Percentiles rank a stretch among this genome's conserved stretches.
Evolutionary conservation across 2,113 vertebrate species (phyloP).

Genomic region (Nicator chloris): DNA sequence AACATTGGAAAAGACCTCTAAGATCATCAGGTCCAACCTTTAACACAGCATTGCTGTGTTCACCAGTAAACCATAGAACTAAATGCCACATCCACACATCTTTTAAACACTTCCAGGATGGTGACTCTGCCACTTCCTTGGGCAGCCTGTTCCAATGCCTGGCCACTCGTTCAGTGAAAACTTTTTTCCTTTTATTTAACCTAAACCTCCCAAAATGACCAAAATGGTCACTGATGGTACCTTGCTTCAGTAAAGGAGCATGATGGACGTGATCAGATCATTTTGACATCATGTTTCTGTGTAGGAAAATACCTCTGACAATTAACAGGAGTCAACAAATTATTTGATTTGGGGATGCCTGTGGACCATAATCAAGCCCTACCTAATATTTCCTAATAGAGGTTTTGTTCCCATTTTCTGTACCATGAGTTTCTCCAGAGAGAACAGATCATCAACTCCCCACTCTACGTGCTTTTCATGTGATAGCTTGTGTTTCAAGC

Average conservation of each 20-base stretch:
- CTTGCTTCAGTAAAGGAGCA: neutral
- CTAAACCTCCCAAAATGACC: neutral
- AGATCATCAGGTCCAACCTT: neutral
- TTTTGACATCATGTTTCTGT: slow-evolving; percentile 10
- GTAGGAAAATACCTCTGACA: neutral
- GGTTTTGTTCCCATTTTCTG: neutral
- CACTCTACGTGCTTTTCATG: neutral
- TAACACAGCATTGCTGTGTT: neutral
- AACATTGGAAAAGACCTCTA: neutral
- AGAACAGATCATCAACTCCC: neutral
- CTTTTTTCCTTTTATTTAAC: neutral
- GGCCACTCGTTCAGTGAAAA: neutral
- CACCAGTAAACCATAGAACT: neutral
- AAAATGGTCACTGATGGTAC: neutral
- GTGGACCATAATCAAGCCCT: neutral
- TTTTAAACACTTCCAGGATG: neutral
- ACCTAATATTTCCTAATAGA: neutral
- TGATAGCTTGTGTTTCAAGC: neutral
- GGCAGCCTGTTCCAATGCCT: neutral
- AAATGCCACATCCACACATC: neutral
- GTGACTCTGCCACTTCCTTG: neutral
- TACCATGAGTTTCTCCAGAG: neutral
- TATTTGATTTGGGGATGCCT: neutral
- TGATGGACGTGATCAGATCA: neutral
- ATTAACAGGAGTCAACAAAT: neutral